Evolutionary conservation across 2,113 vertebrate species (phyloP), one percentile per base, ranked within the genome.

Genomic region (Pluvialis apricaria): DNA sequence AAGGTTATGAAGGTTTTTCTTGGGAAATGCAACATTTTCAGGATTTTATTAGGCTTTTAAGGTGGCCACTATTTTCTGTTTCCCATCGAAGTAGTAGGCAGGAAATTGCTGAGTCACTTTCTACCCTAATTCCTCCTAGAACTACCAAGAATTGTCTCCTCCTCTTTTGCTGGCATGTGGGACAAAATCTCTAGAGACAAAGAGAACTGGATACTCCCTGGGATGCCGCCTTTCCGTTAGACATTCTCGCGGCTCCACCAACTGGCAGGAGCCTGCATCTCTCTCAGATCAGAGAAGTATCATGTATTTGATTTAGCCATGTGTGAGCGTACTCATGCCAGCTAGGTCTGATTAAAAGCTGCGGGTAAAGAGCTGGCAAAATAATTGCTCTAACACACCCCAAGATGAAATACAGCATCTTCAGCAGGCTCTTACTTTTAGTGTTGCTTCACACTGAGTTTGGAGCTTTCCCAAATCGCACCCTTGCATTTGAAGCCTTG

Each of bases 171-270:
- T 65, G 61, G 34, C 52, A 2, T 28, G 38, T 44, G 49, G 91
- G 40, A 82, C 78, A 86, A 47, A 60, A 55, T 32, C 62, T 62
- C 54, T 42, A 32, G 79, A 55, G 51, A 77, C 34, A 72, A 65
- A 92, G 28, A 36, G 69, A 84, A 20, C 26, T 2, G 18, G n/a
- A 64, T n/a, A 73, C 31, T 55, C 32, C 40, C 88, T 19, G 72
- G 55, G 45, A 70, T 55, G 44, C 13, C 32, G 6, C 32, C 34
- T 40, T 20, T 9, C 1, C 17, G 19, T 91, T 49, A 40, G 45
- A 34, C 5, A 51, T 28, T 95, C 90, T 84, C 25, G 1, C 28
- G 86, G 95, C 96, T 96, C 96, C 96, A 82, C 93, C 95, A 77
- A 3, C 51, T 0, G 92, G 86, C 71, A 51, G 82, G 13, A 96